Evolutionary conservation across 2,888 invertebrate genomes (phyloP).

Genomic region (Apotomis turbidana): DNA sequence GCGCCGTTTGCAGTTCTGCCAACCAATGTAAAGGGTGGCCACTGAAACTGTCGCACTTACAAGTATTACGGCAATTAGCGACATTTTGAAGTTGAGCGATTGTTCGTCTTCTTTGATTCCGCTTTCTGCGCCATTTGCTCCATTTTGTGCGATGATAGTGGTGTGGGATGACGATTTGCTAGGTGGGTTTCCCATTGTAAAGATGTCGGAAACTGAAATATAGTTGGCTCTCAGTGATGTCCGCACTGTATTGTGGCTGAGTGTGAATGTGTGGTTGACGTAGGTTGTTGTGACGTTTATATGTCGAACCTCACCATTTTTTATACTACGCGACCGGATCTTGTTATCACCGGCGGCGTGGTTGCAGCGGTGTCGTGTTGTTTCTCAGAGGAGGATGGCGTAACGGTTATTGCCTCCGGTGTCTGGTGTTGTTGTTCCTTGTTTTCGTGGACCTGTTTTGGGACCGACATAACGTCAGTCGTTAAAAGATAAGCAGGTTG

Average conservation of each 20-base stretch:
- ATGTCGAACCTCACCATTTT: background rate
- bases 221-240: background rate
- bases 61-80: background rate
- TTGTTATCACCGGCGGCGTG: background rate
- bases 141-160: background rate
- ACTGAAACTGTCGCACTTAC: background rate
- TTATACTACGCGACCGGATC: slow-evolving; percentile 1
- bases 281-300: too few species aligned
- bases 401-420: too few species aligned
- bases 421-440: too few species aligned
- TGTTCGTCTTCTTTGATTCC: background rate
- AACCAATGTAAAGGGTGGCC: background rate
- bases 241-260: background rate
- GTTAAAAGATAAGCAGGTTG: too few species aligned
- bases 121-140: background rate
- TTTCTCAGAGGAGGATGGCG: background rate
- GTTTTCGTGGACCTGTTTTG: too few species aligned
- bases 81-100: background rate
- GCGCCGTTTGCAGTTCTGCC: slow-evolving; percentile 1
- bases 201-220: background rate
- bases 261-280: background rate
- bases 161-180: background rate
- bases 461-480: too few species aligned
- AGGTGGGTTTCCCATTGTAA: background rate
- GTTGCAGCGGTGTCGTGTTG: background rate